Percentiles rank a stretch among this genome's conserved stretches.
Conservation (phyloP, 2,113 vertebrate genomes). For the Mobula birostris region DNA sequence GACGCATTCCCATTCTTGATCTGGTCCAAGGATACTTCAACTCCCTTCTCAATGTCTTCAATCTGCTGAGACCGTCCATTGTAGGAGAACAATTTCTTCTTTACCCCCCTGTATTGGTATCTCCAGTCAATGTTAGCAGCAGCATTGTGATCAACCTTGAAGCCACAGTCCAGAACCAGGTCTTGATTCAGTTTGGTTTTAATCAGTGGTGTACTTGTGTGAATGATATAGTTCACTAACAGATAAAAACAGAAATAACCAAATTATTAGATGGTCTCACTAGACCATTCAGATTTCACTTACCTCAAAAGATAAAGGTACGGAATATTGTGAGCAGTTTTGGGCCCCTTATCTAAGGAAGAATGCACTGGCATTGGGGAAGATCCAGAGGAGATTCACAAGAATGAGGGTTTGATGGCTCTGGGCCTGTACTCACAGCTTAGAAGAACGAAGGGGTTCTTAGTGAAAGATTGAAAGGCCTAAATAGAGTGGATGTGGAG, state of each 20-base stretch:
- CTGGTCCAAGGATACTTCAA: conserved; percentile 42
- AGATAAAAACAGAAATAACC: not conserved
- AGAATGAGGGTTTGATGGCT: too few relatives aligned
- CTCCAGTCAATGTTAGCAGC: conserved; percentile 50
- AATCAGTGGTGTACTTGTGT: conserved; percentile 49
- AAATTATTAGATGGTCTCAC: not conserved
- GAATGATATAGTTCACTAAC: conserved; percentile 47
- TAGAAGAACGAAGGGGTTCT: too few relatives aligned
- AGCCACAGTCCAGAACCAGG: conserved; percentile 56
- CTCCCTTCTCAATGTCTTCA: conserved; percentile 37
- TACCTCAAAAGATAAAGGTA: not conserved
- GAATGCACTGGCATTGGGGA: too few relatives aligned
- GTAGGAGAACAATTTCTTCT: conserved; percentile 46
- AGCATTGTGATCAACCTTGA: conserved; percentile 52
- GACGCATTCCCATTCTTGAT: conserved; percentile 54
- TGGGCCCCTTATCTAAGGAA: too few relatives aligned
- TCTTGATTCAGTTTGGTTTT: conserved; percentile 45
- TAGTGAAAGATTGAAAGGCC: too few relatives aligned
- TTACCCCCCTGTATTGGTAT: conserved; percentile 45
- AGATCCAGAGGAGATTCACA: too few relatives aligned
- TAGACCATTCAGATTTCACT: not conserved
- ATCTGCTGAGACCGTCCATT: conserved; percentile 41
- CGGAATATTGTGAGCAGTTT: too few relatives aligned
- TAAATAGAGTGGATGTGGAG: too few relatives aligned
- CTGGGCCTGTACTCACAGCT: too few relatives aligned